Percentiles rank a stretch among this genome's conserved stretches.
phyloP scores from a whole-genome alignment of 2,888 invertebrate genomes.

The Agonopterix alstromeriana region DNA sequence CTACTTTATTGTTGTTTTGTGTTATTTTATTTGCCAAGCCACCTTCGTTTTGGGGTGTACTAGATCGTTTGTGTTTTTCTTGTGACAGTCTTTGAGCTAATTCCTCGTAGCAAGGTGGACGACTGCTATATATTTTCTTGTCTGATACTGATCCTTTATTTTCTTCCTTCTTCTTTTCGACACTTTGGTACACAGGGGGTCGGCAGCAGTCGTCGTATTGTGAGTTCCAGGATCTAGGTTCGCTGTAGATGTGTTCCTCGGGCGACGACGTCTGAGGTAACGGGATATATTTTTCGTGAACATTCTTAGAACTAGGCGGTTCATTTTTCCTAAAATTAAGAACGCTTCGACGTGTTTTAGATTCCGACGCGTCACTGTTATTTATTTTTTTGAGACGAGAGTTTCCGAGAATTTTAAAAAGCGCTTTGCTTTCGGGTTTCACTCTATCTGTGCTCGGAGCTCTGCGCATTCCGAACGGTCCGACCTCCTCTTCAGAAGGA shows the following conservation, averaged over 20 bases:
- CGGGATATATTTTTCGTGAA: slow-evolving; percentile 70
- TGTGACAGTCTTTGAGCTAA: slow-evolving; percentile 57
- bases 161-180: slow-evolving; percentile 56
- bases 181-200: slow-evolving; percentile 65
- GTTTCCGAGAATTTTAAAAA: slow-evolving; percentile 64
- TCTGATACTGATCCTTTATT: slow-evolving; percentile 40
- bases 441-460: slow-evolving; percentile 71
- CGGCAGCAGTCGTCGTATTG: slow-evolving; percentile 60
- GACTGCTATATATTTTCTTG: slow-evolving; percentile 54
- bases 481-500: slow-evolving; percentile 47
- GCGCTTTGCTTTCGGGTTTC: slow-evolving; percentile 59
- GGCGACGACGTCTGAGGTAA: slow-evolving; percentile 50
- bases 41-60: slow-evolving; percentile 36
- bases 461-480: slow-evolving; percentile 55
- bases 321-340: slow-evolving; percentile 64
- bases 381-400: slow-evolving; percentile 57
- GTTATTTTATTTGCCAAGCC: slow-evolving; percentile 64
- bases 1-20: slow-evolving; percentile 79
- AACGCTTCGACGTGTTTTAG: slow-evolving; percentile 56
- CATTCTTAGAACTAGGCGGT: slow-evolving; percentile 41
- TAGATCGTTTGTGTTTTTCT: slow-evolving; percentile 68
- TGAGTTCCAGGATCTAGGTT: slow-evolving; percentile 55
- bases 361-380: slow-evolving; percentile 48
- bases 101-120: slow-evolving; percentile 70
- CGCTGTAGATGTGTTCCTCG: slow-evolving; percentile 61